phyloP scores from a whole-genome alignment of 1,140 invertebrate species.

The Papilio glaucus region DNA sequence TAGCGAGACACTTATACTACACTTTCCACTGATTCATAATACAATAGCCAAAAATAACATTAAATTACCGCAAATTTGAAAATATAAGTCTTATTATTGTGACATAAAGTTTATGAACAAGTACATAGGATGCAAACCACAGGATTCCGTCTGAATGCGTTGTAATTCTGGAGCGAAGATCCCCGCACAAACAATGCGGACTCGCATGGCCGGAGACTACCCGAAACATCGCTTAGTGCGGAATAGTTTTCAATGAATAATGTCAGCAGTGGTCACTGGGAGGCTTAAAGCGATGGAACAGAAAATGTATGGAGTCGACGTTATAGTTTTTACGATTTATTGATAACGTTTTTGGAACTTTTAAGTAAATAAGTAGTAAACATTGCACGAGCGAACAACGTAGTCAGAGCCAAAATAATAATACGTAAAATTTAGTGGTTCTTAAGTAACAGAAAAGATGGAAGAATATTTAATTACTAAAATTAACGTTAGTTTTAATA shows the following conservation, averaged over 20 bases:
- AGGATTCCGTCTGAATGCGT: conserved; percentile 32
- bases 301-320: conserved; percentile 40
- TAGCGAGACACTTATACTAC: no score
- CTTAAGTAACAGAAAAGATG: no score
- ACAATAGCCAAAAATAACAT: no score
- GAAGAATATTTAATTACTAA: neutral
- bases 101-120: neutral
- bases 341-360: no score
- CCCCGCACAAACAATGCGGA: conserved; percentile 41
- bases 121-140: conserved; percentile 7
- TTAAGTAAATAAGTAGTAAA: no score
- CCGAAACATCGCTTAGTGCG: conserved; percentile 76
- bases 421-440: no score
- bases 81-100: no score
- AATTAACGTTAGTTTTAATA: neutral
- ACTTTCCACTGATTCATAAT: no score
- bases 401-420: no score
- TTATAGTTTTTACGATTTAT: no score
- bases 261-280: conserved; percentile 52
- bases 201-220: conserved; percentile 69
- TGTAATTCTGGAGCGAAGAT: conserved; percentile 36
- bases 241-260: conserved; percentile 81
- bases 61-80: no score
- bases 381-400: no score
- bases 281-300: conserved; percentile 38